Evolutionary conservation across 2,797 vertebrate species (phyloP), one percentile per base, ranked within the genome.

Genomic region (Oreortyx pictus): DNA sequence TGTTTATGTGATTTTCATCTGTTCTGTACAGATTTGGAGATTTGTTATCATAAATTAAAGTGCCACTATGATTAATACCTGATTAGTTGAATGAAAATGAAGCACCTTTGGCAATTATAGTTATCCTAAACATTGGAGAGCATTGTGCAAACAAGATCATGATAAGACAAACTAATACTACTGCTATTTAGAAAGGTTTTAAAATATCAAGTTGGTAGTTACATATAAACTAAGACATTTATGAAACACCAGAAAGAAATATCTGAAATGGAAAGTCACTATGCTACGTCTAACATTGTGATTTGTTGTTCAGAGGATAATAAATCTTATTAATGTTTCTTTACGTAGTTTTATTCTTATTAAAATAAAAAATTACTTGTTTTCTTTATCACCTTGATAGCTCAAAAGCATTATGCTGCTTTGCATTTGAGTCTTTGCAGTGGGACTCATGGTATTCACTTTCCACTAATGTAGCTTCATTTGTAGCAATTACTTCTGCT

Each of bases 1-100:
- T 33, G 50, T 70, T 90, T 8, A 61, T 85, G 31, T 87, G 71
- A 39, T 86, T 91, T 93, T 68, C 72, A 4, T 79, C 93, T 88
- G 15, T 61, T 82, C 18, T 86, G 74, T 74, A 62, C 6, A 33
- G 49, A 71, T 88, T 52, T 81, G 29, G 27, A 37, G 29, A 52
- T 90, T 41, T 82, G 1, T 37, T 87, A 71, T 43, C 84, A 8
- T 13, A 47, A 81, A 84, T n/a, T 65, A 49, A 86, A 88, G 37
- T 81, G 7, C 25, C 44, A 33, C 47, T 15, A 4, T 47, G 14
- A 73, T 44, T 89, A 57, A 25, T 79, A 74, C 4, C 12, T 84
- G 60, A 65, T 88, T 27, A 77, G 14, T 14, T 79, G 7, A 79
- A 84, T 29, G 27, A 84, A 79, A 86, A 68, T 88, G 23, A 47